Evolutionary conservation across 2,113 vertebrate species (phyloP).

Genomic region (Pomatorhinus ruficollis): DNA sequence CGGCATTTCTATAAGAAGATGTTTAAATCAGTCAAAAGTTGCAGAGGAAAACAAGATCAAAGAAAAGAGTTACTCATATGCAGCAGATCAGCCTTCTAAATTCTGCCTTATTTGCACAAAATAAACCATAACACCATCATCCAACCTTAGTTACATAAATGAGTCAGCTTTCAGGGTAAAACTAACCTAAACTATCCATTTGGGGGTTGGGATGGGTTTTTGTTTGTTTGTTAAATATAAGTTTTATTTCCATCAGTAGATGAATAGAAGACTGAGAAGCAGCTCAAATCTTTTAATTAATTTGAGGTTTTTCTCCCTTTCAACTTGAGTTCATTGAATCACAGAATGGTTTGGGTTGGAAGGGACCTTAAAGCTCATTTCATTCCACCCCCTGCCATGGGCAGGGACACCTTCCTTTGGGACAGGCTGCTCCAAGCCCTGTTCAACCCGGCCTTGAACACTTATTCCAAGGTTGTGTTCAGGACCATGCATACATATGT

Average conservation of each 20-base stretch:
- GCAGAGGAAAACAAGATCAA: slow-evolving; percentile 5
- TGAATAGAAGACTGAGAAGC: neutral
- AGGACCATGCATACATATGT: accelerated
- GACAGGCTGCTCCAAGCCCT: neutral
- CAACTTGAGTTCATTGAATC: too few relatives aligned
- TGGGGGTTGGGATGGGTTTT: neutral
- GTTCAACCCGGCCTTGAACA: neutral
- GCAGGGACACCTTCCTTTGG: neutral
- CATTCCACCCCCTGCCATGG: neutral
- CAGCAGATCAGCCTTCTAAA: neutral
- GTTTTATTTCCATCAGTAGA: neutral
- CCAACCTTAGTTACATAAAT: neutral
- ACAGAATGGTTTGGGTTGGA: neutral
- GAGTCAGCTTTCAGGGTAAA: neutral
- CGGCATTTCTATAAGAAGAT: neutral
- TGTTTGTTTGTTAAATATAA: neutral
- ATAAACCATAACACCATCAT: neutral
- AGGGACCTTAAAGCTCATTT: neutral
- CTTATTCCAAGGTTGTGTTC: neutral
- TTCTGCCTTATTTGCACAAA: neutral
- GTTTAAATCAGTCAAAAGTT: neutral
- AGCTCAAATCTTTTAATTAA: neutral
- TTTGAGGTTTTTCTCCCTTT: neutral
- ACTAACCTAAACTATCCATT: neutral
- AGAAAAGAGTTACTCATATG: neutral